Conservation (phyloP, 2,113 vertebrate genomes). For the Nesogale talazaci region DNA sequence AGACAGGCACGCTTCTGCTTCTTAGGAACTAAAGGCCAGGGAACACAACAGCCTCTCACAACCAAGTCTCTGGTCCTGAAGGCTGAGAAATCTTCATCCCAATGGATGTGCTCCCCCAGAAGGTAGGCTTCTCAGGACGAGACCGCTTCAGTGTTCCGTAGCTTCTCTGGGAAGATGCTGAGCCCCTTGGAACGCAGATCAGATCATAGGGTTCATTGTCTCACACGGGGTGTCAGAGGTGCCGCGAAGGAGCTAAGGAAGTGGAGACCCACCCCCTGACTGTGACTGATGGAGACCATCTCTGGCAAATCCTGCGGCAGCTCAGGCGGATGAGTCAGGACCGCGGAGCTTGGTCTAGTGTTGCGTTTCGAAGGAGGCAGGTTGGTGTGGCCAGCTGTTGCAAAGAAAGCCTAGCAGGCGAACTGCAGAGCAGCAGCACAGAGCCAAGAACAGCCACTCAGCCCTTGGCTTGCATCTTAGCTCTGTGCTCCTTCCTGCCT, state of each 20-base stretch:
- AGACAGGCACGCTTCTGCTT: not conserved
- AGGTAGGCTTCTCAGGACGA: not conserved
- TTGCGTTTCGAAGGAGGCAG: slow-evolving; percentile 44
- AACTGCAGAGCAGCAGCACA: not conserved
- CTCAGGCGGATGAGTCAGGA: slow-evolving; percentile 26
- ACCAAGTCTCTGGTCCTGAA: not conserved
- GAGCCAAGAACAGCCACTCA: not conserved
- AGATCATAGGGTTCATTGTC: not conserved
- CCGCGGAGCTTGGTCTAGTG: not conserved
- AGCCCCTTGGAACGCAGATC: not conserved
- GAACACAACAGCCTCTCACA: not conserved
- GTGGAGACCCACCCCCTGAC: not conserved
- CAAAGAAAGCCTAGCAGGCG: slow-evolving; percentile 33
- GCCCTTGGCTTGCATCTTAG: not conserved
- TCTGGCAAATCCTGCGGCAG: slow-evolving; percentile 51
- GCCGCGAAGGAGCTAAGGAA: not conserved
- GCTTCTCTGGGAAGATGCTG: slow-evolving; percentile 16
- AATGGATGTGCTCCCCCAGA: not conserved
- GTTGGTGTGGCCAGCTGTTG: slow-evolving; percentile 43
- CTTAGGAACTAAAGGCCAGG: not conserved
- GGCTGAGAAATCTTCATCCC: not conserved
- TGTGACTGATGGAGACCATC: slow-evolving; percentile 32
- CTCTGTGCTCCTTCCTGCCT: not conserved
- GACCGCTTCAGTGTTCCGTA: not conserved
- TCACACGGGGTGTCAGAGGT: not conserved